Evolutionary conservation across 2,113 vertebrate species (phyloP).

Genomic region (Erinaceus europaeus): DNA sequence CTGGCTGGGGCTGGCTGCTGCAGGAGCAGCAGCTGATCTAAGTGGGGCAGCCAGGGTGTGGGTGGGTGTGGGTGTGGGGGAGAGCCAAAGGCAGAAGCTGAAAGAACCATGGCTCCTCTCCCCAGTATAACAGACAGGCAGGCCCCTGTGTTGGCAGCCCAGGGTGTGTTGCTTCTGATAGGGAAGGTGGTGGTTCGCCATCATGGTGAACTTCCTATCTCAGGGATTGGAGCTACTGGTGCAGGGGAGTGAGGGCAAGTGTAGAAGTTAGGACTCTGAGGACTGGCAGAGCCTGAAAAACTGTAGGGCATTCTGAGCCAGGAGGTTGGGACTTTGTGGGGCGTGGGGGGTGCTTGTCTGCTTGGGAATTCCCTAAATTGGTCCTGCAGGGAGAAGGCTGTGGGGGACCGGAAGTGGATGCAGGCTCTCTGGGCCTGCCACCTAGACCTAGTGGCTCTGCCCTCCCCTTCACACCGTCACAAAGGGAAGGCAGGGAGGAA

Average conservation of each 20-base stretch:
- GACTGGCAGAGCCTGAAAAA: background rate
- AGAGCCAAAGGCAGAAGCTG: background rate
- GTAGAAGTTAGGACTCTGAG: too few species aligned
- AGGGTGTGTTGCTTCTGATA: slow-evolving; percentile 25
- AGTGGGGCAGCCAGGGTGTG: background rate
- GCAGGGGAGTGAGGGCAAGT: background rate
- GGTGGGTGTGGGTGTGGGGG: background rate
- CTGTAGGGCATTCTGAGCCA: background rate
- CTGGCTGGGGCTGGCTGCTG: slow-evolving; percentile 1
- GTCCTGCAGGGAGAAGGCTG: background rate
- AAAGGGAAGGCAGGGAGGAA: background rate
- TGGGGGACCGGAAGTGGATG: background rate
- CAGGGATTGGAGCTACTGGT: background rate
- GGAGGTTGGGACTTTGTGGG: background rate
- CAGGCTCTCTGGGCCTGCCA: background rate
- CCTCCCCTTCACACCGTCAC: background rate
- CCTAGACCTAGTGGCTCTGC: background rate
- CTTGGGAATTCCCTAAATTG: background rate
- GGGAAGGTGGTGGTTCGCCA: slow-evolving; percentile 29
- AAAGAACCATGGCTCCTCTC: background rate
- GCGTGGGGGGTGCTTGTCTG: background rate
- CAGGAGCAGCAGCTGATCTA: slow-evolving; percentile 41
- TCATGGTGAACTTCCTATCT: slow-evolving; percentile 25
- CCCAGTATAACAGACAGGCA: background rate
- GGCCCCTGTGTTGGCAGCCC: background rate